Percentiles rank a stretch among this genome's conserved stretches.
phyloP scores from a whole-genome alignment of 2,888 invertebrate species.

The Apocheima hispidaria region DNA sequence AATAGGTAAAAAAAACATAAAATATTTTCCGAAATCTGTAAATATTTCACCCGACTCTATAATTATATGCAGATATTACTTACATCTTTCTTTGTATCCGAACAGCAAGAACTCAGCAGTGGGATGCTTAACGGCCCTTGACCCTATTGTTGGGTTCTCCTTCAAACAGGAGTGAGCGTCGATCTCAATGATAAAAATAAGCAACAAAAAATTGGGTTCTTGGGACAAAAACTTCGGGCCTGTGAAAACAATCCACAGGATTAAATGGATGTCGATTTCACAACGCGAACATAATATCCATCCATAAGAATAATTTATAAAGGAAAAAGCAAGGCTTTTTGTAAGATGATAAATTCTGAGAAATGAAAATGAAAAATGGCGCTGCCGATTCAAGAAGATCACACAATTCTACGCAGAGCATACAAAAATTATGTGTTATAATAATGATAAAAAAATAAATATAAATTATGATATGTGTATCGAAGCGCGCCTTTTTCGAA shows the following conservation, averaged over 20 bases:
- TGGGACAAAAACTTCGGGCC: conserved; percentile 40
- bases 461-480: no score
- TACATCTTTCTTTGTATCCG: conserved; percentile 39
- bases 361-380: no score
- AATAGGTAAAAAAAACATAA: no score
- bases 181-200: conserved; percentile 57
- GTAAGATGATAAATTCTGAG: no score
- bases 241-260: conserved; percentile 6
- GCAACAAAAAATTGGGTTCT: conserved; percentile 40
- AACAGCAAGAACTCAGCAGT: conserved; percentile 51
- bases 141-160: conserved; percentile 58
- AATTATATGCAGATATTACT: conserved; percentile 51
- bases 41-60: conserved; percentile 41
- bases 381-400: no score
- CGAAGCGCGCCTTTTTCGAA: no score
- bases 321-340: no score
- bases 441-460: no score
- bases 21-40: conserved; percentile 13
- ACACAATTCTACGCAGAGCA: no score
- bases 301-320: no score
- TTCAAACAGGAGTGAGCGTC: conserved; percentile 48
- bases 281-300: no score
- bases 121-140: conserved; percentile 58
- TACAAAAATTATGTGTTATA: no score
- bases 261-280: background rate